These are phyloP conservation scores for Branchellion lobata DNA, from an alignment of 2,888 invertebrate species.

Conservation along the genomic window DNA sequence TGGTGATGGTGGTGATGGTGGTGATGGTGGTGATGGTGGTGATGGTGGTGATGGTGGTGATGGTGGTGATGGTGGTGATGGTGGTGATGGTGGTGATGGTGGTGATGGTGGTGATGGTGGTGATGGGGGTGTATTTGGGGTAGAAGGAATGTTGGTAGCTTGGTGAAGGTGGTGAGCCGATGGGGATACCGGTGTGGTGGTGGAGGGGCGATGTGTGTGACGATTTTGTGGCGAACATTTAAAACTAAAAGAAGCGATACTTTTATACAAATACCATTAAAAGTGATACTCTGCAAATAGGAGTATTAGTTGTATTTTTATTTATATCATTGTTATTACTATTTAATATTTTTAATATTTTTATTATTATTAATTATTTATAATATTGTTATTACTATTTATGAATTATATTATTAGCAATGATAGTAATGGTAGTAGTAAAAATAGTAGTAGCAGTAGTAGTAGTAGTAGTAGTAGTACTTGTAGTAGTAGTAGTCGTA, in stretches of 20 bases:
- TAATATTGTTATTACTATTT: background rate
- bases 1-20: background rate
- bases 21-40: background rate
- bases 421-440: background rate
- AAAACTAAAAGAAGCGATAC: no score
- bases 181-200: no score
- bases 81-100: no score
- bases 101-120: no score
- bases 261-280: no score
- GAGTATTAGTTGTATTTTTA: background rate
- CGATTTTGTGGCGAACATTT: no score
- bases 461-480: conserved; percentile 15
- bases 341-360: background rate
- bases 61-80: background rate
- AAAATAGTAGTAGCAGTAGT: background rate
- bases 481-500: conserved; percentile 1
- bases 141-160: no score
- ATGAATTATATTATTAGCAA: background rate
- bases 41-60: background rate
- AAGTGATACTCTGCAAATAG: no score
- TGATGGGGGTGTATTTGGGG: no score
- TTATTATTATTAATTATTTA: background rate
- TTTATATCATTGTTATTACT: background rate
- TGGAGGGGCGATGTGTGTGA: no score
- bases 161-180: no score